Evolutionary conservation across 2,797 vertebrate species (phyloP).

Genomic region (Scolopax bukidnonensis): DNA sequence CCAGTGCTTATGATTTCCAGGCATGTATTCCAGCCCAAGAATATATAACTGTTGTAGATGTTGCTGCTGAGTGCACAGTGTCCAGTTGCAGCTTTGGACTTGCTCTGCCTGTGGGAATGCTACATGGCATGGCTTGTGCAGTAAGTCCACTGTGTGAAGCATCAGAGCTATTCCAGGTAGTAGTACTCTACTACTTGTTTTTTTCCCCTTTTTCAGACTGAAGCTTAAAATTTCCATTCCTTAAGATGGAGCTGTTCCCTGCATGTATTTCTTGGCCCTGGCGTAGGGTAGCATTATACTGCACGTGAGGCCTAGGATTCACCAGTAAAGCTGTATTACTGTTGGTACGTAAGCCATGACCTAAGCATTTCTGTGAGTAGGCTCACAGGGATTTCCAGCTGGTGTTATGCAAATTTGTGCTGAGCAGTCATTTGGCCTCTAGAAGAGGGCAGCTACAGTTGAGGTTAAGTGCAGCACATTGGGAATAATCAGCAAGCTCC

Average conservation of each 20-base stretch:
- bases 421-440: not conserved
- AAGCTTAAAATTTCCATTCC: not conserved
- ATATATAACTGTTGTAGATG: not conserved
- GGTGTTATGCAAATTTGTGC: not conserved
- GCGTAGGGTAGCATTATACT: not conserved
- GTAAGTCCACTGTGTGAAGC: not conserved
- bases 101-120: not conserved
- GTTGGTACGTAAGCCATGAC: not conserved
- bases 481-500: not conserved
- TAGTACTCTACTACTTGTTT: not conserved
- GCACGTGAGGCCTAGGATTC: not conserved
- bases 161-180: not conserved
- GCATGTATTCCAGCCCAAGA: not conserved
- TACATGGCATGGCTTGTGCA: rapidly evolving
- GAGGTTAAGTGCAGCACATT: not conserved
- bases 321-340: not conserved
- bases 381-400: not conserved
- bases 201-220: not conserved
- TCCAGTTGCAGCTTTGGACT: not conserved
- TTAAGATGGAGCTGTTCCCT: not conserved
- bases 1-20: not conserved
- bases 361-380: not conserved
- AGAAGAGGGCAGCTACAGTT: not conserved
- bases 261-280: not conserved
- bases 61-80: not conserved